Evolutionary conservation across 2,113 vertebrate genomes (phyloP).

Genomic region (Zapornia atra): DNA sequence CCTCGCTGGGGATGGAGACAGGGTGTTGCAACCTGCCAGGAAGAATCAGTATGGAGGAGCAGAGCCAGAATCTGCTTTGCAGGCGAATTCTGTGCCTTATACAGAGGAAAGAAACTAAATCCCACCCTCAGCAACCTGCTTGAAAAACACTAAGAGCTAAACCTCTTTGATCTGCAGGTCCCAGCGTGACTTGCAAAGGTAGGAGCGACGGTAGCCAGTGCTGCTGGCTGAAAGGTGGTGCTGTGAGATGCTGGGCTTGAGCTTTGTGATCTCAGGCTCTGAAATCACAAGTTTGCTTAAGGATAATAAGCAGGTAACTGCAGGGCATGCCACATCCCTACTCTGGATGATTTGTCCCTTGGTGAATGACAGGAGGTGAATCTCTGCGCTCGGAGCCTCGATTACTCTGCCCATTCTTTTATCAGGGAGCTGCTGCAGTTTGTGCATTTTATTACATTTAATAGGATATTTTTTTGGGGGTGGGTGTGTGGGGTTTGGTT

Average conservation of each 20-base stretch:
- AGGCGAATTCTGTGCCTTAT: too few relatives aligned
- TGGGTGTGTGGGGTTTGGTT: too few relatives aligned
- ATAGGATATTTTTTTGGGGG: constrained; percentile 29
- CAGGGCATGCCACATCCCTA: neutral
- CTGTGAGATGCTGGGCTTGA: neutral
- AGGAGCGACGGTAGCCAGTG: neutral
- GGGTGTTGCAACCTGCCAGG: too few relatives aligned
- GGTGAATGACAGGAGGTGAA: neutral
- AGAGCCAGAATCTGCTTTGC: too few relatives aligned
- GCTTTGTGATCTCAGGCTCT: neutral
- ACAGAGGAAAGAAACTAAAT: too few relatives aligned
- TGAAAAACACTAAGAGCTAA: too few relatives aligned
- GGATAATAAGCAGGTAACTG: neutral
- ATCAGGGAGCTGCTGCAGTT: neutral
- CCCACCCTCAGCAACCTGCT: too few relatives aligned
- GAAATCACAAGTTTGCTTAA: neutral
- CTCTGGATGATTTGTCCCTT: neutral
- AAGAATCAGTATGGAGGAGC: too few relatives aligned
- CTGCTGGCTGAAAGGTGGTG: neutral
- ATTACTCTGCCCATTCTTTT: neutral
- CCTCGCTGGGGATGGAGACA: too few relatives aligned
- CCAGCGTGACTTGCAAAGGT: neutral
- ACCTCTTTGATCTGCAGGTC: too few relatives aligned
- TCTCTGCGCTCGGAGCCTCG: neutral
- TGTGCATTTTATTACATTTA: constrained; percentile 31